These are phyloP conservation scores for Ceyx margarethae DNA, from an alignment of 2,113 vertebrate genomes.

Conservation along the genomic window DNA sequence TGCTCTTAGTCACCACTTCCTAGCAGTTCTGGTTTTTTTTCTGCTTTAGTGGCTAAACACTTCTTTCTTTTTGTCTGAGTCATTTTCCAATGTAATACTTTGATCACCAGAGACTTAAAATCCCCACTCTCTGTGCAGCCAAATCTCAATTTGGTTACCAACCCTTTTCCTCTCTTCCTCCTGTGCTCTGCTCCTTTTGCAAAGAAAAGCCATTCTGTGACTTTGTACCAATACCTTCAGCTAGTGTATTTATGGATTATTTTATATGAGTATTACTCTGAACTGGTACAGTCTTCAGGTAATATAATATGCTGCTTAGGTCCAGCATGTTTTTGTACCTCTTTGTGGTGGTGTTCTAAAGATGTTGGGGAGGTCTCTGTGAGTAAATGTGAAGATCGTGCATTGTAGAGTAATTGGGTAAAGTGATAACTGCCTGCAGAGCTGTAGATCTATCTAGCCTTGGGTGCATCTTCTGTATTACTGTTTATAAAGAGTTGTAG, in stretches of 20 bases:
- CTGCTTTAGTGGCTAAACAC: background rate
- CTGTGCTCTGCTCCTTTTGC: background rate
- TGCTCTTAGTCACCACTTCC: background rate
- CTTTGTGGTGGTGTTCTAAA: background rate
- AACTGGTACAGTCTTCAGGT: background rate
- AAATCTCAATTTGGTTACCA: background rate
- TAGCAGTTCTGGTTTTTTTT: background rate
- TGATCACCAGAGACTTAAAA: background rate
- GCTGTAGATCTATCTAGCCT: background rate
- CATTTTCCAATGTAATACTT: background rate
- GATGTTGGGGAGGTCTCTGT: rapidly evolving
- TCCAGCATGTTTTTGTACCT: background rate
- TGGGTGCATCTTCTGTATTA: background rate
- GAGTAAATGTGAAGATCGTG: background rate
- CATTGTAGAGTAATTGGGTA: background rate
- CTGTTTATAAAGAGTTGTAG: background rate
- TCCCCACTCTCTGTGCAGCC: background rate
- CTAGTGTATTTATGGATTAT: background rate
- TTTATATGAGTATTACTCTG: background rate
- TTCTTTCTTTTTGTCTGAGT: background rate
- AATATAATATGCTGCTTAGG: background rate
- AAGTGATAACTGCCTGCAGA: background rate
- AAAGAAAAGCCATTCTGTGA: background rate
- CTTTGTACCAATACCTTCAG: background rate
- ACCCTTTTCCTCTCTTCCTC: background rate